Conservation (phyloP, 2,888 invertebrate genomes). For the Suillia variegata region DNA sequence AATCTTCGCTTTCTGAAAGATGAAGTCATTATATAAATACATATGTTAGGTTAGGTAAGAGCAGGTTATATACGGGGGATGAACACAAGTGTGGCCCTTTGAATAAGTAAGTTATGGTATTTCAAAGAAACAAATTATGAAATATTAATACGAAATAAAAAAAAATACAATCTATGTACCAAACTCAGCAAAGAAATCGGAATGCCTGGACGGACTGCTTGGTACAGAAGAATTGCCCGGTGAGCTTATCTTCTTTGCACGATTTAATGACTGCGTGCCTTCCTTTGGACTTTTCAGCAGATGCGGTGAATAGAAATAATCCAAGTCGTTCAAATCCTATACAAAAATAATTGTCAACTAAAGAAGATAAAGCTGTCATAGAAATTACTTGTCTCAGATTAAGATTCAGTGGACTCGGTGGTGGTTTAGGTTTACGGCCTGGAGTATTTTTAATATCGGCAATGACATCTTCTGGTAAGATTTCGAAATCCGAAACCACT, state of each 20-base stretch:
- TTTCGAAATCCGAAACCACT: slow-evolving; percentile 55
- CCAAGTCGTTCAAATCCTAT: slow-evolving; percentile 49
- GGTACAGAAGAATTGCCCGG: slow-evolving; percentile 67
- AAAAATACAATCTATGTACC: slow-evolving; percentile 65
- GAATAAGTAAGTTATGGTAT: not conserved
- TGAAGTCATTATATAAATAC: not conserved
- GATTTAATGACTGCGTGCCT: slow-evolving; percentile 49
- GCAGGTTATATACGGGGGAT: not conserved
- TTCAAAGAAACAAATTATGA: slow-evolving; percentile 10
- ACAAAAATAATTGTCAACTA: not conserved
- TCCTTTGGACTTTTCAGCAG: slow-evolving; percentile 59
- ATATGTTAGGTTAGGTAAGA: not conserved
- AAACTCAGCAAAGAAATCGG: slow-evolving; percentile 71
- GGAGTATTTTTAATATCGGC: slow-evolving; percentile 44
- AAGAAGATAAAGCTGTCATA: not conserved
- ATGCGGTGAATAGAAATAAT: slow-evolving; percentile 57
- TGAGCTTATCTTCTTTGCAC: slow-evolving; percentile 67
- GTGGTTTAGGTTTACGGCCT: slow-evolving; percentile 47
- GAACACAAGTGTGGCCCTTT: not conserved
- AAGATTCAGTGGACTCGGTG: slow-evolving; percentile 58
- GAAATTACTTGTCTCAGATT: slow-evolving; percentile 47
- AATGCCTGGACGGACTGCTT: slow-evolving; percentile 71
- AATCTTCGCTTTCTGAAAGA: slow-evolving; percentile 58
- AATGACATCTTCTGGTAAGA: slow-evolving; percentile 57
- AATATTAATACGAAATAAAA: slow-evolving; percentile 1